Base-by-base conservation (phyloP, 2,113 vertebrate species). In the Hiodon alosoides region DNA sequence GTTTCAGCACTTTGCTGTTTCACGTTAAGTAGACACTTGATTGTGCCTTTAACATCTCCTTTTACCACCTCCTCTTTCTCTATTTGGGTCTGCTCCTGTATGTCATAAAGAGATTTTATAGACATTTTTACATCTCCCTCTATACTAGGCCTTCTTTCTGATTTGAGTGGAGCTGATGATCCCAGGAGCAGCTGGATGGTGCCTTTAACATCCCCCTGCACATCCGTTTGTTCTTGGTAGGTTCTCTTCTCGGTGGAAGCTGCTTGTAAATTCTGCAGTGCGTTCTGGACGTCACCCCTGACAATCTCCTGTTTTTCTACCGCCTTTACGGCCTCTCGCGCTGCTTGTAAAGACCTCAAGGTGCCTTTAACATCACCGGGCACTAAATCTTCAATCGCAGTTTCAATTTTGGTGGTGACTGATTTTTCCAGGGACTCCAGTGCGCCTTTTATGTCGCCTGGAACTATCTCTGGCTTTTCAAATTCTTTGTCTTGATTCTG, bases 381-480 rank as follows among this genome's bases (percentile, higher is more conserved):
- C 72, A 95, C 88, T 80, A 96, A 86, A 80, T 94, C 92, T 73
- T 92, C 92, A 67, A 90, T 86, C 68, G 81, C 77, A 72, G 86
- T 80, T 87, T 94, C 91, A 14, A 82, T 85, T 83, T 83, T 92
- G 46, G 84, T 86, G 50, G 88, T 88, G 78, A 88, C 73, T 47
- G 90, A 92, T 82, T 93, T 93, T 87, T 96, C 92, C 69, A 96
- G 89, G 9, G 92, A 94, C 79, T 89, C 89, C 72, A 94, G 87
- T 17, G 93, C 84, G 75, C 89, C 91, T 83, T 89, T 93, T 77
- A 96, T 91, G 83, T 96, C 90, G 60, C 89, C 91, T 70, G 88
- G 88, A 68, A 93, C 81, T 11, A 90, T 89, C 82, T 91, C 87
- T 60, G 91, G 86, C 79, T 93, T 93, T 75, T 93, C 89, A 69